A percentile compares a stretch with the other conserved stretches of the same genome.
Evolutionary conservation across 1,140 invertebrate genomes (phyloP).

Genomic region (Antheraea mylitta): DNA sequence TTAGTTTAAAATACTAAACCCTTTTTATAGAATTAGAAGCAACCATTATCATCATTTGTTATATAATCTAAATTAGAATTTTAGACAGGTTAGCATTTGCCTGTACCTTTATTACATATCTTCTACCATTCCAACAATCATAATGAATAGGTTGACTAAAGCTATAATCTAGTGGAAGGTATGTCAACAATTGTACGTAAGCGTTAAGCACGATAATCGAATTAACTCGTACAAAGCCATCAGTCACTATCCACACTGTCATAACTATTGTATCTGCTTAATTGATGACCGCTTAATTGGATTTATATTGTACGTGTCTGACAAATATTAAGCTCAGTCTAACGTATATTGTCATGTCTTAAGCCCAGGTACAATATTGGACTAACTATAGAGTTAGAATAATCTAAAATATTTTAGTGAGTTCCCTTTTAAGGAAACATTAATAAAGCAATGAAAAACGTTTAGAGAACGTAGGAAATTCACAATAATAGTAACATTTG

Average conservation of each 20-base stretch:
- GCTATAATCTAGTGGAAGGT: neutral
- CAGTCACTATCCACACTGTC: neutral
- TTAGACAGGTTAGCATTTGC: no score
- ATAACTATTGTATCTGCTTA: neutral
- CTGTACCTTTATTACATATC: no score
- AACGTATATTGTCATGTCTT: constrained; percentile 16
- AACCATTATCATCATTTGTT: no score
- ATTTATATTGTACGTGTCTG: constrained; percentile 7
- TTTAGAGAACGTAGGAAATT: no score
- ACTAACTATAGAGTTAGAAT: no score
- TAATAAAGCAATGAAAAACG: no score
- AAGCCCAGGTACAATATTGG: neutral
- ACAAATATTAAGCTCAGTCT: constrained; percentile 10
- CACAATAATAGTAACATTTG: no score
- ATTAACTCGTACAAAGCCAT: neutral
- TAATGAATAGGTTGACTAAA: neutral
- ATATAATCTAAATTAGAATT: no score
- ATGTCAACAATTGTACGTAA: neutral
- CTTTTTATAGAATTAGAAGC: no score
- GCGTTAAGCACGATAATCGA: neutral
- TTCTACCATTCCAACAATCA: neutral
- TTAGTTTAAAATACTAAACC: no score
- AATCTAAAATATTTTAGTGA: no score
- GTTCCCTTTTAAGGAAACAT: no score
- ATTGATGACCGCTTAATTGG: constrained; percentile 6